Evolutionary conservation across 2,113 vertebrate species (phyloP).

Genomic region (Miniopterus natalensis): DNA sequence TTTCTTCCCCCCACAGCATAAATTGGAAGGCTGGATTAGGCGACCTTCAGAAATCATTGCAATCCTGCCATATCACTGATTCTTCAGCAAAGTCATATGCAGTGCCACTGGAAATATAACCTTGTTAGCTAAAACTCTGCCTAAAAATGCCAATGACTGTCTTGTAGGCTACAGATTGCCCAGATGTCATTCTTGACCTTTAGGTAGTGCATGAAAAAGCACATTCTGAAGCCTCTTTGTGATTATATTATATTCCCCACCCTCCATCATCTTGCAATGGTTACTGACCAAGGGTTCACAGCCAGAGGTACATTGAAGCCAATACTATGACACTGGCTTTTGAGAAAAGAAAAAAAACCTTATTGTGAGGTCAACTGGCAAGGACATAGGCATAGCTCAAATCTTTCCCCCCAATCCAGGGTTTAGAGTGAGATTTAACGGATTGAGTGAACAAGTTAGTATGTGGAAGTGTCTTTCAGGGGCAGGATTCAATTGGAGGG

Average conservation of each 20-base stretch:
- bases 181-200: conserved; percentile 30
- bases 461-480: not conserved
- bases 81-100: conserved; percentile 20
- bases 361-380: not conserved
- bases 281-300: not conserved
- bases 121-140: not conserved
- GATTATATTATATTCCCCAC: not conserved
- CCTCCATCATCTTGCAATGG: not conserved
- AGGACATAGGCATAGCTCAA: not conserved
- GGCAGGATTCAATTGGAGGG: not conserved
- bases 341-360: not conserved
- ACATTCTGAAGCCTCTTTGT: not conserved
- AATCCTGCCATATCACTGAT: conserved; percentile 12
- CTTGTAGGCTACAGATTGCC: not conserved
- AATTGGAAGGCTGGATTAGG: not conserved
- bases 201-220: not conserved
- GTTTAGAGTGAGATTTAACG: not conserved
- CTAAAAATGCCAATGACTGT: not conserved
- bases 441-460: not conserved
- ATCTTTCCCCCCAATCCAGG: not conserved
- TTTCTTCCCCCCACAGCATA: not conserved
- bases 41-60: not conserved
- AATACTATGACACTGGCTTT: not conserved
- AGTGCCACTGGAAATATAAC: not conserved
- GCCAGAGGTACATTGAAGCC: not conserved